These are phyloP conservation scores for Agonopterix heracliana DNA, from an alignment of 2,888 invertebrate genomes.

Conservation along the genomic window DNA sequence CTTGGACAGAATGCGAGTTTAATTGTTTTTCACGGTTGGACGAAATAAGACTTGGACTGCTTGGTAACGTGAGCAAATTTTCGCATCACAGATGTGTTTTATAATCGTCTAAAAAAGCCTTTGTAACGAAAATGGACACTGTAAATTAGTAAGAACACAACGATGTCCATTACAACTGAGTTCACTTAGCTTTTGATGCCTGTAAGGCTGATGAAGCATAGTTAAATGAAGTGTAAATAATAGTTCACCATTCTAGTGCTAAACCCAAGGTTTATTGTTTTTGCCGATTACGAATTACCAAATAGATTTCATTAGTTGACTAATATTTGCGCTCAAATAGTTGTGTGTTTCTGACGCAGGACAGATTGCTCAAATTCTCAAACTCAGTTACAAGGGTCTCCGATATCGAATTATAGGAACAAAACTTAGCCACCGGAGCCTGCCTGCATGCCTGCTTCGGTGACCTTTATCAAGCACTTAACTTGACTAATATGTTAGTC, in stretches of 20 bases:
- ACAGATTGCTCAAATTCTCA: constrained; percentile 48
- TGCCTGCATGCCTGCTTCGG: constrained; percentile 17
- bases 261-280: not conserved
- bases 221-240: no score
- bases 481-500: constrained; percentile 38
- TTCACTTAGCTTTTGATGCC: no score
- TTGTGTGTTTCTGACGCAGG: constrained; percentile 30
- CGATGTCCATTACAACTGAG: no score
- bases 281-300: not conserved
- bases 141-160: no score
- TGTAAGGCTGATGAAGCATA: no score
- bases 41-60: no score
- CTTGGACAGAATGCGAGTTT: no score
- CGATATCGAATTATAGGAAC: constrained; percentile 43
- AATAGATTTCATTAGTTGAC: not conserved
- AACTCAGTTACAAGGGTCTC: constrained; percentile 51
- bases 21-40: no score
- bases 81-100: no score
- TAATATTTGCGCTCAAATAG: not conserved
- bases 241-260: no score
- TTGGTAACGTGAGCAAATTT: constrained; percentile 46
- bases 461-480: constrained; percentile 29
- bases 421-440: constrained; percentile 34
- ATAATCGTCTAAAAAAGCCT: no score
- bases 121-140: no score